Base-by-base conservation (phyloP, 2,797 vertebrate genomes). In the Catostomus latipinnis region DNA sequence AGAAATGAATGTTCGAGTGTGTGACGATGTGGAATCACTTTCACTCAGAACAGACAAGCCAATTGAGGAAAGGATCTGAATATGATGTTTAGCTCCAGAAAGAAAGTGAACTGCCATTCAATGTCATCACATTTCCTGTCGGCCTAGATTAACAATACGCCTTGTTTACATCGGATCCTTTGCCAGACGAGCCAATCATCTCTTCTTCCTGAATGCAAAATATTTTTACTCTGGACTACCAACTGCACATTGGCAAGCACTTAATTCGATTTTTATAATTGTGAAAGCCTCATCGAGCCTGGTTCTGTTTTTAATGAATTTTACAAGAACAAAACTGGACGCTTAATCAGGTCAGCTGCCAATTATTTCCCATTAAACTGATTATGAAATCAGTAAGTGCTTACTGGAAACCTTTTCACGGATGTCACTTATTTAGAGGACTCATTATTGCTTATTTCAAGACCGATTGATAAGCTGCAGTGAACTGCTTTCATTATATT, bases 41-140 rank as follows among this genome's bases (percentile, higher is more conserved):
- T 72, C 66, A 16, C 77, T 76, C 73, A 46, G 22, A 71, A 78
- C 57, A 78, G 50, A 74, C 72, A 71, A 53, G 58, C 45, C 34
- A 22, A 18, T 69, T 75, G 56, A 65, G 60, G 60, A 1, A 61
- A 46, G 48, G 8, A 45, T 74, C 65, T 71, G 82, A 84, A 80
- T 63, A 60, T n/a, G 11, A 57, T 70, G 60, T 77, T 78, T 74
- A 80, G 73, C 56, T 60, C 68, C 13, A 14, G 7, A 65, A 12
- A 4, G 16, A 78, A 60, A 75, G 62, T 56, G 16, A 50, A 13
- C 63, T 65, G 76, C 66, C 71, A 74, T 80, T 58, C 5, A 71
- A 54, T 66, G 61, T 53, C 60, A 74, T 16, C 61, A 34, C 49
- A 5, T 49, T 67, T 34, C 43, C 11, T 52, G 46, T 60, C 8